Evolutionary conservation across 1,140 invertebrate species (phyloP).

Genomic region (Zelostemma sp.): DNA sequence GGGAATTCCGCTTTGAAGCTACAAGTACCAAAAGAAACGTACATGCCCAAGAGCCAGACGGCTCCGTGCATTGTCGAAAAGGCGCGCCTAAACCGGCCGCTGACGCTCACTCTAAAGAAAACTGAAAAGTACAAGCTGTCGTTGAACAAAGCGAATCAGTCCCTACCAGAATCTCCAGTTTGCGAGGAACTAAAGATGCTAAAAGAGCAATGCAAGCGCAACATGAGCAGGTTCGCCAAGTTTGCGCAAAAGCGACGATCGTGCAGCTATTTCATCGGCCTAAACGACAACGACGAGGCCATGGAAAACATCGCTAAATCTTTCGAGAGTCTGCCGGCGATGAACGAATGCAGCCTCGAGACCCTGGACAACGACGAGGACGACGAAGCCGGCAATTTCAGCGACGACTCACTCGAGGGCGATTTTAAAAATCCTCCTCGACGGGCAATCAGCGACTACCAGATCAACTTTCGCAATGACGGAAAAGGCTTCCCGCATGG

Average conservation of each 20-base stretch:
- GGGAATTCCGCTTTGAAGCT: slow-evolving; percentile 55
- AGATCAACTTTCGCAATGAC: slow-evolving; percentile 74
- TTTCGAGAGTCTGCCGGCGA: slow-evolving; percentile 61
- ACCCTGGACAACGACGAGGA: slow-evolving; percentile 43
- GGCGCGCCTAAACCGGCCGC: slow-evolving; percentile 50
- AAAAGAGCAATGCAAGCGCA: slow-evolving; percentile 59
- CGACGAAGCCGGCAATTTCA: slow-evolving; percentile 76
- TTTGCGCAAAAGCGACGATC: slow-evolving; percentile 64
- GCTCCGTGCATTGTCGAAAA: slow-evolving; percentile 57
- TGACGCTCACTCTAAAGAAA: slow-evolving; percentile 64
- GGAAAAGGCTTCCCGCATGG: too few species aligned
- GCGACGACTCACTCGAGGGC: slow-evolving; percentile 82
- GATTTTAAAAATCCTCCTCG: slow-evolving; percentile 74
- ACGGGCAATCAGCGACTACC: slow-evolving; percentile 81
- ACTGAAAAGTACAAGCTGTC: slow-evolving; percentile 68
- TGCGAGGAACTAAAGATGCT: slow-evolving; percentile 65
- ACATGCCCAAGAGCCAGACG: slow-evolving; percentile 60
- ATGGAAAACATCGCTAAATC: slow-evolving; percentile 63
- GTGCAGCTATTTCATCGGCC: slow-evolving; percentile 66
- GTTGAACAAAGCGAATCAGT: slow-evolving; percentile 64
- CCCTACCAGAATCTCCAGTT: slow-evolving; percentile 69
- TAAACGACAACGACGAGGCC: slow-evolving; percentile 60
- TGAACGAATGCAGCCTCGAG: slow-evolving; percentile 58
- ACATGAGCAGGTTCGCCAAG: slow-evolving; percentile 56
- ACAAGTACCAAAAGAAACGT: slow-evolving; percentile 48